Evolutionary conservation across 1,140 invertebrate species (phyloP).

Genomic region (Ceratosolen solmsi): DNA sequence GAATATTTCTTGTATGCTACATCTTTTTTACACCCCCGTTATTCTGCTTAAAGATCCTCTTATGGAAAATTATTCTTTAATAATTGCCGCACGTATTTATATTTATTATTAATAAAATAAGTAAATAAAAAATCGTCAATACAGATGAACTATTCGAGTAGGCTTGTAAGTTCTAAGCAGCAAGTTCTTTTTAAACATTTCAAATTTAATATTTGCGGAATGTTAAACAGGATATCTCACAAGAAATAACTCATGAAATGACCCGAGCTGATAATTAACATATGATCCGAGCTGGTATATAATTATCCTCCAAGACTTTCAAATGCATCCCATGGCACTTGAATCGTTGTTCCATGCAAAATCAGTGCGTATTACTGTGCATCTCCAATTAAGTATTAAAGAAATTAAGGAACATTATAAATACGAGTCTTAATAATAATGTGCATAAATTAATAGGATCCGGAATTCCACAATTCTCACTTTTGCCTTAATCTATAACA

Average conservation of each 20-base stretch:
- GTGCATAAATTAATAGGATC: background rate
- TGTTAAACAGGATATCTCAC: no score
- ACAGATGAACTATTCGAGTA: no score
- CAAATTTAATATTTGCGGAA: no score
- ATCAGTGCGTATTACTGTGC: background rate
- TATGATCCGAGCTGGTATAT: background rate
- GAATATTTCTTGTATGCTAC: no score
- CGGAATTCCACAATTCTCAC: background rate
- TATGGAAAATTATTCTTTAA: background rate
- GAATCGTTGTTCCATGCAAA: background rate
- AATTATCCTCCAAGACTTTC: background rate
- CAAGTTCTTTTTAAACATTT: no score
- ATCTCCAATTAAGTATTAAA: background rate
- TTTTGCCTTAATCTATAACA: background rate
- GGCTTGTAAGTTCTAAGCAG: no score
- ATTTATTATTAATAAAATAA: no score
- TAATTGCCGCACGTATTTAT: background rate
- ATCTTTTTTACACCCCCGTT: background rate
- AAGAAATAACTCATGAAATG: background rate
- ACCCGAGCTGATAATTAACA: background rate
- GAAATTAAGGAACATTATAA: background rate
- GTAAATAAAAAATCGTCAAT: no score
- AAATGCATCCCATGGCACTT: background rate
- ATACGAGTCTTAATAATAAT: background rate
- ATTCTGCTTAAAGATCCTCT: background rate